Conservation (phyloP, 92 coral and sea anemone genomes). For the Desmophyllum pertusum region DNA sequence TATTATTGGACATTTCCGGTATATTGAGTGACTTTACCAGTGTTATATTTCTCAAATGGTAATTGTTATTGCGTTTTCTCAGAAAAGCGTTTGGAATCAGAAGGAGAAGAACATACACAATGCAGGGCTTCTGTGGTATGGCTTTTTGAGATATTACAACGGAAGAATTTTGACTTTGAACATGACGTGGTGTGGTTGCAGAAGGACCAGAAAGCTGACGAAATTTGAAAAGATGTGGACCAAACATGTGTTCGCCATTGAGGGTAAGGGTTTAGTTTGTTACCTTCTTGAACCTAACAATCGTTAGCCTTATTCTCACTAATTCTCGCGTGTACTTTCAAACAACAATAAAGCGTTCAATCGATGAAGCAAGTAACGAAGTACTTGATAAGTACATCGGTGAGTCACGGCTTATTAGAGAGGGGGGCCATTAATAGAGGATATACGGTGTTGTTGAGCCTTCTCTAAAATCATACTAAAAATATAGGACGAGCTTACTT, state of each 20-base stretch:
- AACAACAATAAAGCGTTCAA: too few species aligned
- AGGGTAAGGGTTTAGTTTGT: constrained; percentile 67
- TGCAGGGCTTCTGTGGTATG: constrained; percentile 90
- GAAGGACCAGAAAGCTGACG: constrained; percentile 77
- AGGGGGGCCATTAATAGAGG: too few species aligned
- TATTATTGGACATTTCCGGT: too few species aligned
- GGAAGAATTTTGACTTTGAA: constrained; percentile 87
- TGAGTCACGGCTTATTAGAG: too few species aligned
- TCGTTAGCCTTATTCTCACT: too few species aligned
- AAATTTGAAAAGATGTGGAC: constrained; percentile 99
- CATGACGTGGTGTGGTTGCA: constrained; percentile 90
- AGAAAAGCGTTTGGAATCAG: constrained; percentile 64
- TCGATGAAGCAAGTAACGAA: too few species aligned
- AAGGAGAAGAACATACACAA: constrained; percentile 50
- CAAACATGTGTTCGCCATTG: constrained; percentile 82
- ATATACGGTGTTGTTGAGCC: too few species aligned
- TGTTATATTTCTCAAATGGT: neutral
- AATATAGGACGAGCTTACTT: too few species aligned
- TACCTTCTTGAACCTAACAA: too few species aligned
- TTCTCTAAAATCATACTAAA: too few species aligned
- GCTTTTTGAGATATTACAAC: constrained; percentile 84
- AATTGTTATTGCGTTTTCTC: neutral
- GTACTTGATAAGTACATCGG: too few species aligned
- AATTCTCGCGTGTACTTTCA: too few species aligned
- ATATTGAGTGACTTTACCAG: neutral